Conservation (phyloP, 2,113 vertebrate genomes). For the Mastomys natalensis region DNA sequence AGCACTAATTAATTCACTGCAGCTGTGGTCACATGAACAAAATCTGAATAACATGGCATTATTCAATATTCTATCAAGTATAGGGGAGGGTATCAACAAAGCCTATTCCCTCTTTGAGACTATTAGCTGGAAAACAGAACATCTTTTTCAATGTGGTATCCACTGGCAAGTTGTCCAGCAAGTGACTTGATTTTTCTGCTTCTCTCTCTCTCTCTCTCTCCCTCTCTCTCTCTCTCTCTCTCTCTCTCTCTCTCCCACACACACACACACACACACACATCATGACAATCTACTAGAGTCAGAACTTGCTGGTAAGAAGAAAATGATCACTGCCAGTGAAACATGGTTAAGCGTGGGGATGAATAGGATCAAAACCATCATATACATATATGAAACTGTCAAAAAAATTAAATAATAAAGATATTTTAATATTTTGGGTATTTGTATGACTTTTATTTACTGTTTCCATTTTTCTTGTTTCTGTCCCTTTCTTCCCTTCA, state of each 20-base stretch:
- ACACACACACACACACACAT: neutral
- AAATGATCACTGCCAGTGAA: accelerated
- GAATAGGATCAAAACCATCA: no score
- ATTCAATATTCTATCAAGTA: neutral
- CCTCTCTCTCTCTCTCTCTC: no score
- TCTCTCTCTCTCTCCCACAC: no score
- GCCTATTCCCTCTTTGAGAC: no score
- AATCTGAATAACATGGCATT: neutral
- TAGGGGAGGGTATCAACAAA: neutral
- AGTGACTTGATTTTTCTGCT: neutral
- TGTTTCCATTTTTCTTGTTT: neutral
- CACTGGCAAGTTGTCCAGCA: no score
- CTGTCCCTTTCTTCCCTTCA: neutral
- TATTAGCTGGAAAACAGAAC: neutral
- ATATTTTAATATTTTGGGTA: no score
- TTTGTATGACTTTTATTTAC: neutral
- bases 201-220: no score
- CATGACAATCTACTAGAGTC: no score
- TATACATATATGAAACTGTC: neutral
- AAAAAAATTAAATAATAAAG: neutral
- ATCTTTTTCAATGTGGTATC: no score
- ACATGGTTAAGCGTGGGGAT: neutral
- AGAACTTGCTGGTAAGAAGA: no score
- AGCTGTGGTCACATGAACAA: neutral
- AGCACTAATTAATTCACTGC: neutral